Evolutionary conservation across 2,888 invertebrate species (phyloP).

Genomic region (Callyntrura guangdongensis): DNA sequence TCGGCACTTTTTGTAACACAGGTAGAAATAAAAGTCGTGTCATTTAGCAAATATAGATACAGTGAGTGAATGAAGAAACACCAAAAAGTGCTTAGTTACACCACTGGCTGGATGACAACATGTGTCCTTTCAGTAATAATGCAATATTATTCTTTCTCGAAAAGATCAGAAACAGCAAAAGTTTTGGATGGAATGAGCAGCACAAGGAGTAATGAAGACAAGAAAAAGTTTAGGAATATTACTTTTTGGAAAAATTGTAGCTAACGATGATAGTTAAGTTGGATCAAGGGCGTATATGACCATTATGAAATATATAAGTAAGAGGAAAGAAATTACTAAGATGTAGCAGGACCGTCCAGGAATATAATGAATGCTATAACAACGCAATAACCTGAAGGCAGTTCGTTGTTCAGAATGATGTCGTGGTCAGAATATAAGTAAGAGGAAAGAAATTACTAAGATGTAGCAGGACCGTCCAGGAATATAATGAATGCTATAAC

Average conservation of each 20-base stretch:
- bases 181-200: neutral
- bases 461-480: neutral
- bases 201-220: neutral
- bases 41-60: too few relatives aligned
- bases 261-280: slow-evolving; percentile 36
- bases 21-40: too few relatives aligned
- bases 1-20: too few relatives aligned
- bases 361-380: neutral
- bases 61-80: too few relatives aligned
- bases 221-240: slow-evolving; percentile 14
- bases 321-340: neutral
- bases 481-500: neutral
- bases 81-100: too few relatives aligned
- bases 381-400: neutral
- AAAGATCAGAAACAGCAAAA: neutral
- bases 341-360: neutral
- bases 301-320: neutral
- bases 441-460: neutral
- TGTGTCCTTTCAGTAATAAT: slow-evolving; percentile 24
- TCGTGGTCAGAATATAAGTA: neutral
- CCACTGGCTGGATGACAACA: too few relatives aligned
- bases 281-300: neutral
- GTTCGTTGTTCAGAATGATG: neutral
- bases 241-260: neutral
- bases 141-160: slow-evolving; percentile 3